Percentiles rank a stretch among this genome's conserved stretches.
These are phyloP conservation scores for Solenopsis fugax DNA, from an alignment of 1,140 invertebrate species.

Conservation along the genomic window DNA sequence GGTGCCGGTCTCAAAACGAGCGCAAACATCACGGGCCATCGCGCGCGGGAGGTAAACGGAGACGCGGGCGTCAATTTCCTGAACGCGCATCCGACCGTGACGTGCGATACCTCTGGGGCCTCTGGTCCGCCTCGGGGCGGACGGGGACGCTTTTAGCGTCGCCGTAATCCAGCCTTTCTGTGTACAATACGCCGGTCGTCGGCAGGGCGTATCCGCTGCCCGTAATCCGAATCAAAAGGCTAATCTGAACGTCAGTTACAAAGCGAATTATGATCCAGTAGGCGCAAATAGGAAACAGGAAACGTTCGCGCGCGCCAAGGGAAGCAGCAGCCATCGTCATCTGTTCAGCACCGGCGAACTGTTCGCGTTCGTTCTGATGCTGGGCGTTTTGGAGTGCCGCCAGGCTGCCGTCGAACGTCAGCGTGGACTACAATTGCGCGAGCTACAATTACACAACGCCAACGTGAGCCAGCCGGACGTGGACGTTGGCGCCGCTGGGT, in stretches of 20 bases:
- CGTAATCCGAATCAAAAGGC: slow-evolving; percentile 9
- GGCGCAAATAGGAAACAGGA: neutral
- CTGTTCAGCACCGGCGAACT: no score
- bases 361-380: no score
- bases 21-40: neutral
- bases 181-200: neutral
- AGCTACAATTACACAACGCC: slow-evolving; percentile 55
- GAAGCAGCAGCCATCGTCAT: neutral
- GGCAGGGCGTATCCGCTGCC: neutral
- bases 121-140: no score
- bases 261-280: slow-evolving; percentile 8
- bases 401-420: slow-evolving; percentile 44
- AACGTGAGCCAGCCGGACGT: neutral
- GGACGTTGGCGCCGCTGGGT: slow-evolving; percentile 10
- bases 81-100: neutral
- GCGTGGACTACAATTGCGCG: slow-evolving; percentile 52
- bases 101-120: neutral
- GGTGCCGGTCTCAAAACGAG: neutral
- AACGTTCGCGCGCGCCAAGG: neutral
- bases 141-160: neutral
- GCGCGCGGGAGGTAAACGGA: neutral
- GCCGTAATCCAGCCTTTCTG: neutral
- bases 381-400: slow-evolving; percentile 1
- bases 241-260: slow-evolving; percentile 31
- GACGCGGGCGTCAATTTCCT: slow-evolving; percentile 33